Base-by-base conservation (phyloP, 2,113 vertebrate genomes). In the Pedionomus torquatus region DNA sequence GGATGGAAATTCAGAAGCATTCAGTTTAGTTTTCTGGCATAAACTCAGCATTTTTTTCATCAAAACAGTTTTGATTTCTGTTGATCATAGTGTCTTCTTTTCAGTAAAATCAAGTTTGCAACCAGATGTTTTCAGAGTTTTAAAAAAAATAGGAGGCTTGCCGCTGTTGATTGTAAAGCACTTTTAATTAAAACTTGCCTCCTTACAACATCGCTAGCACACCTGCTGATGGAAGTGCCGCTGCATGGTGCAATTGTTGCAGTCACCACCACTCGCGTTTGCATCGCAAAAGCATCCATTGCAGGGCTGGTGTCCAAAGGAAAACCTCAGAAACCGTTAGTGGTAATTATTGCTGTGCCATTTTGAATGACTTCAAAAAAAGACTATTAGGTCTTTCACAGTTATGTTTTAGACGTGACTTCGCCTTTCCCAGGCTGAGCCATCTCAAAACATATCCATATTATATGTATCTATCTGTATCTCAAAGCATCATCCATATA, bases 1-100 rank as follows among this genome's bases (percentile, higher is more conserved):
- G 82, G 43, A 87, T 76, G 52, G 18, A 91, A 94, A 94, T 66
- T 20, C 41, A 70, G 51, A 78, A 88, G 26, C 25, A 64, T 61
- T 88, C 76, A 5, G 1, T 65, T 85, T 76, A 5, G 1, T 61
- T 80, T 94, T 92, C 54, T 77, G 37, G 49, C 54, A 83, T 64
- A 83, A 93, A 88, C 66, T 85, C 19, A 1, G 7, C 23, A 33
- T 84, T 85, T 91, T 83, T 84, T 71, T 46, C 60, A 75, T 79
- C 52, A 69, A 83, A 93, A 92, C 41, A 33, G 26, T 61, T 95
- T 93, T 90, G 61, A 72, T 90, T 88, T 90, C 13, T 92, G 66
- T 74, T 85, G 65, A 83, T 80, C 54, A 55, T 20, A 51, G 33
- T 33, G 20, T 60, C 21, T 75, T 85, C 10, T 84, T 82, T 82